Conservation (phyloP, 1,140 invertebrate genomes). For the Aricia agestis region DNA sequence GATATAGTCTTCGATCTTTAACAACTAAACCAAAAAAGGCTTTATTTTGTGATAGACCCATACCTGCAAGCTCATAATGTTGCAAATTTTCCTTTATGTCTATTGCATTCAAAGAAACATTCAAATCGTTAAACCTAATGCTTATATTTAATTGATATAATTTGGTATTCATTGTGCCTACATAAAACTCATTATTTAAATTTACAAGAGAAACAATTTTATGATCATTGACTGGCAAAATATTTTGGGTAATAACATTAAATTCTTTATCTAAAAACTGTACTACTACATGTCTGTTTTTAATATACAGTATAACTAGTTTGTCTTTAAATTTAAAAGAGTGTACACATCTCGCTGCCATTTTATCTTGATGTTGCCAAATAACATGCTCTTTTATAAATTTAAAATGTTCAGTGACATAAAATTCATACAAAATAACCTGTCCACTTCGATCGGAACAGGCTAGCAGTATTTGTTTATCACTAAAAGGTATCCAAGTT, state of each 20-base stretch:
- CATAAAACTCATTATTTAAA: conserved; percentile 33
- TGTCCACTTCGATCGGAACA: conserved; percentile 41
- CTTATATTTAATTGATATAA: conserved; percentile 43
- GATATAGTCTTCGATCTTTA: conserved; percentile 40
- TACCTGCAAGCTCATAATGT: conserved; percentile 40
- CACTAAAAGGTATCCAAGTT: conserved; percentile 39
- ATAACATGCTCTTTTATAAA: conserved; percentile 28
- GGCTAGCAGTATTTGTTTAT: conserved; percentile 38
- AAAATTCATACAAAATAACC: conserved; percentile 39
- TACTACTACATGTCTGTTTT: conserved; percentile 55
- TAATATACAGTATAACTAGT: conserved; percentile 45
- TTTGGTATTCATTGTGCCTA: conserved; percentile 47
- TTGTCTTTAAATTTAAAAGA: conserved; percentile 36
- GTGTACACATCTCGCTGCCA: conserved; percentile 39
- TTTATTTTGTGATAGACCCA: conserved; percentile 43
- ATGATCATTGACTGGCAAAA: conserved; percentile 53
- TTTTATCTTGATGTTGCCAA: conserved; percentile 54
- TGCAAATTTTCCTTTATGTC: conserved; percentile 42
- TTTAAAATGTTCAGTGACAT: conserved; percentile 33
- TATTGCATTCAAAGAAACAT: conserved; percentile 31
- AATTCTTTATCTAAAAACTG: conserved; percentile 46
- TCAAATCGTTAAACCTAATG: conserved; percentile 28
- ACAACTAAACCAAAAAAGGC: conserved; percentile 37
- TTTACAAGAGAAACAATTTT: conserved; percentile 43
- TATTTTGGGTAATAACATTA: conserved; percentile 39